These are phyloP conservation scores for Tetraodon nigroviridis DNA, from an alignment of 2,113 vertebrate genomes.

Conservation along the genomic window DNA sequence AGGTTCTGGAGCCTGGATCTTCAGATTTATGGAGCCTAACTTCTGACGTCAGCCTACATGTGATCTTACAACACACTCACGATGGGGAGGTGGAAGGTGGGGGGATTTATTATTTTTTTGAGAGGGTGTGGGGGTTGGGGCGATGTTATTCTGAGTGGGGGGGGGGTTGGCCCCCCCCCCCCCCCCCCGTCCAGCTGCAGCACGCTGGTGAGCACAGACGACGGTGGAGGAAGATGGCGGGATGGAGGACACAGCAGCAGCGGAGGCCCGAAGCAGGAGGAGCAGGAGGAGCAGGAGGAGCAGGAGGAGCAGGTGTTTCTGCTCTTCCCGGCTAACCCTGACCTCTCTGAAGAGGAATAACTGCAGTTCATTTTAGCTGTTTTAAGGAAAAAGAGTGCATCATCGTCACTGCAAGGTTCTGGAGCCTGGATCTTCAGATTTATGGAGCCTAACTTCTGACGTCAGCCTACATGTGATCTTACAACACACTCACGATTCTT, in stretches of 20 bases:
- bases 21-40: neutral
- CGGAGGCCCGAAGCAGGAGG: conserved; percentile 44
- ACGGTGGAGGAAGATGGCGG: conserved; percentile 31
- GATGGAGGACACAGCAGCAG: conserved; percentile 37
- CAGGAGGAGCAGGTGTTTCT: conserved; percentile 62
- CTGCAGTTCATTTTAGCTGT: conserved; percentile 10
- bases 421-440: neutral
- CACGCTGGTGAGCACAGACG: conserved; percentile 33
- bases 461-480: conserved; percentile 11
- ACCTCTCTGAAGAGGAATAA: conserved; percentile 24
- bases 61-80: conserved; percentile 11
- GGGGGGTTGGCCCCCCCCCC: no score
- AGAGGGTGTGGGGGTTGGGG: no score
- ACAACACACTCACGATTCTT: conserved; percentile 13
- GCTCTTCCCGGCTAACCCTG: conserved; percentile 38
- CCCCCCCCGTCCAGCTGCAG: conserved; percentile 65
- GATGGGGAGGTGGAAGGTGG: no score
- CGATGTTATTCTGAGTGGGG: no score
- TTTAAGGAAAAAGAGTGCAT: conserved; percentile 3
- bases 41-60: conserved; percentile 2
- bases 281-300: conserved; percentile 47
- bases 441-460: neutral
- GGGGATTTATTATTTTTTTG: no score
- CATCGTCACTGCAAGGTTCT: conserved; percentile 13
- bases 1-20: conserved; percentile 6